A percentile compares a stretch with the other conserved stretches of the same genome.
These are phyloP conservation scores for Zaprionus bogoriensis DNA, from an alignment of 2,888 invertebrate species.

Conservation along the genomic window DNA sequence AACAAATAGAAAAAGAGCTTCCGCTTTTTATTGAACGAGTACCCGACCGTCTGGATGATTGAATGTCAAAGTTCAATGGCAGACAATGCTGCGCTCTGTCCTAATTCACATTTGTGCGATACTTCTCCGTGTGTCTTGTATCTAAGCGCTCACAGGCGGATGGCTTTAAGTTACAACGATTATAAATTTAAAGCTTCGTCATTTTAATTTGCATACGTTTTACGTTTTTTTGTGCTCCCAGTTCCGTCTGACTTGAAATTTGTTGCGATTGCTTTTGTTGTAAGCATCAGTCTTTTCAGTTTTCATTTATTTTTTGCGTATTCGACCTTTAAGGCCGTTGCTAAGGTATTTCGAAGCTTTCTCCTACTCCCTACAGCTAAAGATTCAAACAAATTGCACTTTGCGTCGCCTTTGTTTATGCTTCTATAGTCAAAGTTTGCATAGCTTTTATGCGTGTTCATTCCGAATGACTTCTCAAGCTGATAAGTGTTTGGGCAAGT, in stretches of 20 bases:
- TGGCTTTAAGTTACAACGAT: slow-evolving; percentile 41
- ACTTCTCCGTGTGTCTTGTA: slow-evolving; percentile 1
- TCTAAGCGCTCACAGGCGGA: slow-evolving; percentile 20
- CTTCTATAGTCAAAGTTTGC: slow-evolving; percentile 47
- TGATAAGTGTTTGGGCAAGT: slow-evolving; percentile 40
- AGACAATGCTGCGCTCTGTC: slow-evolving; percentile 20
- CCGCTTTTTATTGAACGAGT: slow-evolving; percentile 53
- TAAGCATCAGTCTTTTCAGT: slow-evolving; percentile 45
- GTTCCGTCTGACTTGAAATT: slow-evolving; percentile 30
- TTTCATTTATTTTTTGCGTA: slow-evolving; percentile 3
- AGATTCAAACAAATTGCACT: slow-evolving; percentile 62
- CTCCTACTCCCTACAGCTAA: slow-evolving; percentile 21
- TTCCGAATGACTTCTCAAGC: slow-evolving; percentile 10
- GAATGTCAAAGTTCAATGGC: slow-evolving; percentile 65
- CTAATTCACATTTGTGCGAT: background rate
- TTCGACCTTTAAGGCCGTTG: slow-evolving; percentile 66
- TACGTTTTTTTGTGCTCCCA: slow-evolving; percentile 28
- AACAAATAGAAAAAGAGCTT: slow-evolving; percentile 59
- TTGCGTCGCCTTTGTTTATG: slow-evolving; percentile 45
- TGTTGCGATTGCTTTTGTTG: slow-evolving; percentile 35
- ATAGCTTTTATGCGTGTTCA: slow-evolving; percentile 69
- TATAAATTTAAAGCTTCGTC: slow-evolving; percentile 24
- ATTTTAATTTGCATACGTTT: slow-evolving; percentile 57
- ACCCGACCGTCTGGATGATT: slow-evolving; percentile 19
- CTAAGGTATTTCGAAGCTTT: slow-evolving; percentile 12